Base-by-base conservation (phyloP, 2,888 invertebrate species). In the Yponomeuta malinellus region DNA sequence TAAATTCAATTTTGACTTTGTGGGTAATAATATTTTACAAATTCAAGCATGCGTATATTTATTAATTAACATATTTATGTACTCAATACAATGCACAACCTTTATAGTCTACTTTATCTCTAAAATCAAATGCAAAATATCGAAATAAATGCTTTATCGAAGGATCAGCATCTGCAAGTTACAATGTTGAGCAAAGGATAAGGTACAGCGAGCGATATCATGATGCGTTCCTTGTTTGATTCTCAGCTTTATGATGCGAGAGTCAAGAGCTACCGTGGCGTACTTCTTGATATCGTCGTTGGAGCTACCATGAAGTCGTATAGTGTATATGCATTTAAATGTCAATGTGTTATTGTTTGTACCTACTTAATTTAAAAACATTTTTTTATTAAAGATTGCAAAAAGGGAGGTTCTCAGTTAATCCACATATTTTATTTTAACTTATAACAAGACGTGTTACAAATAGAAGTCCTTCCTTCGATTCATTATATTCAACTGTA, bases 101-200 rank as follows among this genome's bases (percentile, higher is more conserved):
- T 71, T 72, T 72, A 63, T 66, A 71, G 65, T 48, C 70, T 63
- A 71, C 70, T 31, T 37, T 65, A 59, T 66, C 63, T 71, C 33
- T 31, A n/a, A 73, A 59, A 71, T 72, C 4, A 43, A 43, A 43
- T 43, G 43, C 43, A 8, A 72, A 72, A 72, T 73, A 72, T 72
- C 71, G 63, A 48, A 33, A 52, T 70, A 73, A 73, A 73, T 71
- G 72, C 71, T 15, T 59, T 59, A 43, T 12, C 3, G 52, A 59
- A 59, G 3, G 8, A 59, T 59, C 52, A 59, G 52, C 52, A 12
- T 59, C 8, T 59, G 15, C 1, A 15, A 59, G 52, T 15, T 59
- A 15, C 52, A 59, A 15, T 59, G 2, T 12, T 59, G 15, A 59
- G 15, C 12, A 59, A 59, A 59, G 15, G 12, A 43, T 43, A 43